A percentile compares a stretch with the other conserved stretches of the same genome.
phyloP scores from a whole-genome alignment of 1,140 invertebrate species.

The Ceratoteleas bidentatus region DNA sequence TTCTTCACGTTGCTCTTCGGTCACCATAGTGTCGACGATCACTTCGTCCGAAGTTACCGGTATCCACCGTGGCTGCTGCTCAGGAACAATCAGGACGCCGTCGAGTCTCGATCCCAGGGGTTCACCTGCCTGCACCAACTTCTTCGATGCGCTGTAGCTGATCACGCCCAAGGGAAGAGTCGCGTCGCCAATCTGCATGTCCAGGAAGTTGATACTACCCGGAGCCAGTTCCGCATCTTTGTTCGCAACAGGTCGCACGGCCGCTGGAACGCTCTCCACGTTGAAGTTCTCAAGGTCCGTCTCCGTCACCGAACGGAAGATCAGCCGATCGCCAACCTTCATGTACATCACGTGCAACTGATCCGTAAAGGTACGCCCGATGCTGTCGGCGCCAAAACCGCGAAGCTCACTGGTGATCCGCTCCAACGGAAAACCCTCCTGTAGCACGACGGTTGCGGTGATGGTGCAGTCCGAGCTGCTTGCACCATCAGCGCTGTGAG shows the following conservation, averaged over 20 bases:
- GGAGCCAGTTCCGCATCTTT: not conserved
- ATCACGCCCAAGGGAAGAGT: not conserved
- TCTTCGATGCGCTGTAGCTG: not conserved
- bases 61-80: not conserved
- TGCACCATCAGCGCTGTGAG: conserved; percentile 5
- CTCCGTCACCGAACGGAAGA: too few species aligned
- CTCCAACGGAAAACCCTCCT: not conserved
- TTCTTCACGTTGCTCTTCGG: not conserved
- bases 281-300: too few species aligned
- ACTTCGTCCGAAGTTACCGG: not conserved
- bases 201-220: not conserved
- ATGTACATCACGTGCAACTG: too few species aligned
- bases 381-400: not conserved
- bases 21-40: not conserved
- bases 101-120: not conserved
- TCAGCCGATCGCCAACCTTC: too few species aligned
- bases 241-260: not conserved
- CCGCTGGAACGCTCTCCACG: too few species aligned
- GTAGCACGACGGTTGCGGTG: not conserved
- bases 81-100: not conserved
- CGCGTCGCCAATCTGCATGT: not conserved
- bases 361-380: not conserved
- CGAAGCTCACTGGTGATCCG: not conserved
- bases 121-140: not conserved
- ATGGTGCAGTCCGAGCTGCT: conserved; percentile 38